Percentiles rank a stretch among this genome's conserved stretches.
Conservation (phyloP, 2,888 invertebrate genomes). For the Spicauda simplicius region DNA sequence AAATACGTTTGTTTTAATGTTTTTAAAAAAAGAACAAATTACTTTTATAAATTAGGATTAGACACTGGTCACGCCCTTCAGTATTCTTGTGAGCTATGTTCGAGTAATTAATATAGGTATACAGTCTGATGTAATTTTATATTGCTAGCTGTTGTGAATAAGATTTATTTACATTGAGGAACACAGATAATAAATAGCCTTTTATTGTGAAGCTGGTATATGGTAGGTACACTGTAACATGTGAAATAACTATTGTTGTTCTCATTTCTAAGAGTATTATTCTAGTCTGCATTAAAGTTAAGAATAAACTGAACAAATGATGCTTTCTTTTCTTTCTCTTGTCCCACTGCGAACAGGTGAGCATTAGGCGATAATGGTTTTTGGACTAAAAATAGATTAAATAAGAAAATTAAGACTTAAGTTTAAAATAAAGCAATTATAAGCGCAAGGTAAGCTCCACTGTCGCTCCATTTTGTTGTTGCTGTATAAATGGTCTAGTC, state of each 20-base stretch:
- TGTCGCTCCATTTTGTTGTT: no score
- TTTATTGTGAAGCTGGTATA: conserved; percentile 81
- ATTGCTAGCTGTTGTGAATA: conserved; percentile 85
- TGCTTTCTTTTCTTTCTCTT: conserved; percentile 57
- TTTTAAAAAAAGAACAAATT: neutral
- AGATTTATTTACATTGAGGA: conserved; percentile 81
- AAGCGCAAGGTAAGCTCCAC: no score
- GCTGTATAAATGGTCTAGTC: no score
- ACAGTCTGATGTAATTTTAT: conserved; percentile 82
- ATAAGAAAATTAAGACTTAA: no score
- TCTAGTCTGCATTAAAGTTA: conserved; percentile 85
- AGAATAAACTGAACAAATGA: conserved; percentile 83
- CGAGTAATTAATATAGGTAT: conserved; percentile 49
- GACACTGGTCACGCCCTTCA: conserved; percentile 54
- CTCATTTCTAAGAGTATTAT: conserved; percentile 85
- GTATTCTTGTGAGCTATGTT: conserved; percentile 40
- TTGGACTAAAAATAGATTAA: no score
- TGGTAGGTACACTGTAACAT: conserved; percentile 82
- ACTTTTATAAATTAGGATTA: conserved; percentile 13
- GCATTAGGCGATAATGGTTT: no score
- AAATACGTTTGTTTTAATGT: no score
- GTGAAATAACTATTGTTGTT: conserved; percentile 84
- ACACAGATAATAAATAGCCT: conserved; percentile 82
- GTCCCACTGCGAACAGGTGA: neutral
- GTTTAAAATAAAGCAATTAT: no score